Base-by-base conservation (phyloP, 2,888 invertebrate genomes). In the Marronus borbonicus region DNA sequence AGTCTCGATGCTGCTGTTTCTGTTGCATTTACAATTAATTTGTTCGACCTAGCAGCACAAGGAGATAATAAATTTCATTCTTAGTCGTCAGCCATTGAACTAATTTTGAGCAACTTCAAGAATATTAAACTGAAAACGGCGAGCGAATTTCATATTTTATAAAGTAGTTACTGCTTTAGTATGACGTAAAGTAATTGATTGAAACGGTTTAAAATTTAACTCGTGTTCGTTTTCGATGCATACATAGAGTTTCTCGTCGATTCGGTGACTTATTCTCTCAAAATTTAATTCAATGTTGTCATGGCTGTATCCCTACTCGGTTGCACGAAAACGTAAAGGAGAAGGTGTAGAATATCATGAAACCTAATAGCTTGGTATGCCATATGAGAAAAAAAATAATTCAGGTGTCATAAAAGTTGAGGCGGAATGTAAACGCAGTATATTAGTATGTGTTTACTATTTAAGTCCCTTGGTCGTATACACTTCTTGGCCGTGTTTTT, bases 401-500 rank as follows among this genome's bases (percentile, higher is more conserved):
- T 72, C 72, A 72, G 60, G 60, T 60, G 72, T 60, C 60, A 72
- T 72, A 72, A 72, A 72, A 72, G 14, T 68, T 58, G 60, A 44
- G 44, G 17, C 31, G 55, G 49, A 70, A 70, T 70, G 70, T 70
- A 49, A 55, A 70, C 36, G 72, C 12, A 49, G 39, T 60, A 60
- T 72, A 58, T 58, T 60, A 72, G 72, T 60, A 60, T 72, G 70
- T 72, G 44, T 72, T 72, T 72, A 72, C 72, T 72, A 72, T 72
- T 72, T 72, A 72, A 72, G 60, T 60, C 60, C 49, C 50, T 49
- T 17, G 50, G 24, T 49, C 66, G 66, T 68, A 68, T 49, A 68
- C 39, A 36, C 4, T 62, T 4, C 39, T 31, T 3, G 28, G 24
- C 60, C 60, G 7, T 60, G 28, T 28, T 36, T 68, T 50, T 68